Evolutionary conservation across 2,888 invertebrate species (phyloP).

Genomic region (Aromia moschata): DNA sequence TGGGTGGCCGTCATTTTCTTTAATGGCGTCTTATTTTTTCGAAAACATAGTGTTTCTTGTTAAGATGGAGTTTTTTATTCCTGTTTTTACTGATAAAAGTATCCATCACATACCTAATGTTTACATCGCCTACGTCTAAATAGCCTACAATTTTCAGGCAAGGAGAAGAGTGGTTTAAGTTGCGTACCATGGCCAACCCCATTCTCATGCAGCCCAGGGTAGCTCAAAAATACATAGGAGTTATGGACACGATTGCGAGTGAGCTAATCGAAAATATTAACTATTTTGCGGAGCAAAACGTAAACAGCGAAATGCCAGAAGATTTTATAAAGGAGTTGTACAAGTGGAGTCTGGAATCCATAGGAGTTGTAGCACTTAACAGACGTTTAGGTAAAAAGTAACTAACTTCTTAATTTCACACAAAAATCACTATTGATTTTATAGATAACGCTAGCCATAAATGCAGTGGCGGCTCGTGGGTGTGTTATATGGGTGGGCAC

Average conservation of each 20-base stretch:
- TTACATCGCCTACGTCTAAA: no score
- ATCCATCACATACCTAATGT: no score
- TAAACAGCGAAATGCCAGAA: slow-evolving; percentile 48
- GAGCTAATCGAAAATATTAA: slow-evolving; percentile 48
- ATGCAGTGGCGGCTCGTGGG: no score
- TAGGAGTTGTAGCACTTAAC: slow-evolving; percentile 59
- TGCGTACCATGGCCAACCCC: slow-evolving; percentile 65
- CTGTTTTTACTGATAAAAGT: no score
- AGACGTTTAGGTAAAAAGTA: slow-evolving; percentile 48
- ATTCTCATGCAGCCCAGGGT: slow-evolving; percentile 66
- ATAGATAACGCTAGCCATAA: no score
- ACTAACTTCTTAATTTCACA: no score
- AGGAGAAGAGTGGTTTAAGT: slow-evolving; percentile 67
- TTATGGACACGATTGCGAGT: slow-evolving; percentile 52
- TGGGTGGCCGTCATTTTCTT: no score
- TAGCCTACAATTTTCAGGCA: slow-evolving; percentile 62
- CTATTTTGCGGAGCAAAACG: slow-evolving; percentile 30
- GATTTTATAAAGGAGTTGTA: slow-evolving; percentile 67
- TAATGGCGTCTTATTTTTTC: no score
- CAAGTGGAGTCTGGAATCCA: slow-evolving; percentile 72
- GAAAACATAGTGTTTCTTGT: no score
- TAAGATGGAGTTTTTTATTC: no score
- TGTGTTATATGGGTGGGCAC: no score
- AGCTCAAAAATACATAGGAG: slow-evolving; percentile 49
- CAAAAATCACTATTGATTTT: no score